Base-by-base conservation (phyloP, 2,797 vertebrate species). In the Bucorvus abyssinicus region DNA sequence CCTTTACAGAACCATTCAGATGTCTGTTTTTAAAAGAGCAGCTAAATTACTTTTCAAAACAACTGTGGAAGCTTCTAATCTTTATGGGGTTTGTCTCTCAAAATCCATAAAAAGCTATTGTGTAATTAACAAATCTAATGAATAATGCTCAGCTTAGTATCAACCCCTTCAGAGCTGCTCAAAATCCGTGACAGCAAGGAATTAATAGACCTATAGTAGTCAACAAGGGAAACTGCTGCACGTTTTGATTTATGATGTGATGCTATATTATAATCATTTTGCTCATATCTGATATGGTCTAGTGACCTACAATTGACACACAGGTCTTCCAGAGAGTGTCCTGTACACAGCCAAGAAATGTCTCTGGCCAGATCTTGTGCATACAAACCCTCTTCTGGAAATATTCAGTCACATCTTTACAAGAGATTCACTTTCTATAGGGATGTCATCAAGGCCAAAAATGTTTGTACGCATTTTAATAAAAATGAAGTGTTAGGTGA, bases 401-500 rank as follows among this genome's bases (percentile, higher is more conserved):
- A 84, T 10, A 74, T 90, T 91, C 26, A 88, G 84, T 77, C 89
- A 90, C 56, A 57, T 94, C 70, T 90, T 93, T 76, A 77, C 42
- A 89, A 86, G 42, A 67, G 57, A 74, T 92, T 84, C 81, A 75
- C 44, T 90, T 50, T 44, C 74, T 63, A 45, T 3, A 38, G 40
- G 70, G 76, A 70, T 82, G 73, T 69, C 60, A 77, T 36, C 73
- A 29, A 67, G 29, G 63, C 70, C 56, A 87, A 90, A 88, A 89
- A 90, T 7, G 5, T 56, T 91, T 74, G 47, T 64, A 96, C 34
- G 56, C 21, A 64, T 84, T 94, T 94, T 95, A 94, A 94, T 94
- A 87, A 94, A 90, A 90, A 84, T 60, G 76, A 93, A 90, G 94
- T 93, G 88, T 94, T 90, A 95, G 50, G 77, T 96, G 93, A 97